Conservation (phyloP, 2,797 vertebrate species). For the Poeciliopsis paucimaculata region DNA sequence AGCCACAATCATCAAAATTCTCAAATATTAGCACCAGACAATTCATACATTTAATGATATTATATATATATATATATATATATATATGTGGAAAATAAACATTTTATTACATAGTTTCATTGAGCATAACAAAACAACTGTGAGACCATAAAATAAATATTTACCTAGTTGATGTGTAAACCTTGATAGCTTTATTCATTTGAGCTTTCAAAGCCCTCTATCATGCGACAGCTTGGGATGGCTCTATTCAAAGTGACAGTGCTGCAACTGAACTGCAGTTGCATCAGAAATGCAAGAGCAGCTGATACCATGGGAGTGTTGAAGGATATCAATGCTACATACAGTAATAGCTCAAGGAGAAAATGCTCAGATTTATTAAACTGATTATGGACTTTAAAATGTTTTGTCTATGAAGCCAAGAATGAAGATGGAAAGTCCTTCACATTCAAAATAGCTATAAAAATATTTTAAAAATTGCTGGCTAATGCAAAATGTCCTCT, state of each 20-base stretch:
- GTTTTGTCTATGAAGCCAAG: slow-evolving; percentile 14
- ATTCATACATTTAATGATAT: neutral
- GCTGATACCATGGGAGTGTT: neutral
- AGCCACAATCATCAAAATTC: neutral
- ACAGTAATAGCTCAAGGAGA: neutral
- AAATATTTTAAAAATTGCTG: neutral
- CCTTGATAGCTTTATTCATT: slow-evolving; percentile 9
- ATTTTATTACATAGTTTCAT: neutral
- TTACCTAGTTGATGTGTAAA: neutral
- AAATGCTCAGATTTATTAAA: slow-evolving; percentile 5
- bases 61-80: too few relatives aligned
- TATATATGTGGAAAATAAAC: neutral
- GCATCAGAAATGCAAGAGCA: slow-evolving; percentile 9
- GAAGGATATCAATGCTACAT: slow-evolving; percentile 9
- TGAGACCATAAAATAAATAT: neutral
- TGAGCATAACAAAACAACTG: neutral
- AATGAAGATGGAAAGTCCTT: slow-evolving; percentile 14
- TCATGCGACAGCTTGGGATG: slow-evolving; percentile 17
- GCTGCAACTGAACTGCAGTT: slow-evolving; percentile 17
- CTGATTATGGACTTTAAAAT: slow-evolving; percentile 11
- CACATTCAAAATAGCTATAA: neutral
- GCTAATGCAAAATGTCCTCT: neutral
- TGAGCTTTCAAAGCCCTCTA: slow-evolving; percentile 27
- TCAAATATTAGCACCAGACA: neutral
- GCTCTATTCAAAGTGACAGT: slow-evolving; percentile 25